These are phyloP conservation scores for Phaethon lepturus DNA, from an alignment of 2,113 vertebrate genomes.

Conservation along the genomic window DNA sequence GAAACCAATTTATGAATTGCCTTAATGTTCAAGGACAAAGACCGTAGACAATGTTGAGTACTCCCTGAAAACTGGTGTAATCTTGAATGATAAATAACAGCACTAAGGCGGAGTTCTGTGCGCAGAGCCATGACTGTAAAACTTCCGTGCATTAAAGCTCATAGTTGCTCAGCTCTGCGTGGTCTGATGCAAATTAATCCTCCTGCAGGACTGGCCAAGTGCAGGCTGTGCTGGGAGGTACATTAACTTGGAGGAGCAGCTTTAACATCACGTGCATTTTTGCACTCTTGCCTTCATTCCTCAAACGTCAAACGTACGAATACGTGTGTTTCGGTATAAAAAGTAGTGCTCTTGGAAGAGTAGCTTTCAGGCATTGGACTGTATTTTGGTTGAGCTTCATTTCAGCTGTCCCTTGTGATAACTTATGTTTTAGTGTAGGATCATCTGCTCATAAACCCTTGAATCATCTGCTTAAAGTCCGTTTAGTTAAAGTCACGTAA, in stretches of 20 bases:
- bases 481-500: fast-evolving
- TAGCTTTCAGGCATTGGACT: neutral
- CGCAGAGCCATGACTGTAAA: neutral
- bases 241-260: neutral
- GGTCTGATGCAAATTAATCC: neutral
- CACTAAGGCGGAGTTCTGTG: neutral
- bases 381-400: neutral
- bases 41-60: fast-evolving
- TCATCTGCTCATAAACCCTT: neutral
- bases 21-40: neutral
- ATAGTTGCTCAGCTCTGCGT: fast-evolving
- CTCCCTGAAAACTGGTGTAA: neutral
- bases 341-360: neutral
- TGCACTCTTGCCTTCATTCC: neutral
- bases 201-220: neutral
- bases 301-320: neutral
- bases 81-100: fast-evolving
- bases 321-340: fast-evolving
- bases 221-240: neutral
- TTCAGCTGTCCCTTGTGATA: neutral
- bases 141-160: fast-evolving
- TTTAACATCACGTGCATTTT: fast-evolving
- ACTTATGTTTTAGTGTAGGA: neutral
- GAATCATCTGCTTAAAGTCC: neutral
- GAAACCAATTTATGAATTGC: neutral